These are phyloP conservation scores for Tetragonisca angustula DNA, from an alignment of 2,888 invertebrate species.

Conservation along the genomic window DNA sequence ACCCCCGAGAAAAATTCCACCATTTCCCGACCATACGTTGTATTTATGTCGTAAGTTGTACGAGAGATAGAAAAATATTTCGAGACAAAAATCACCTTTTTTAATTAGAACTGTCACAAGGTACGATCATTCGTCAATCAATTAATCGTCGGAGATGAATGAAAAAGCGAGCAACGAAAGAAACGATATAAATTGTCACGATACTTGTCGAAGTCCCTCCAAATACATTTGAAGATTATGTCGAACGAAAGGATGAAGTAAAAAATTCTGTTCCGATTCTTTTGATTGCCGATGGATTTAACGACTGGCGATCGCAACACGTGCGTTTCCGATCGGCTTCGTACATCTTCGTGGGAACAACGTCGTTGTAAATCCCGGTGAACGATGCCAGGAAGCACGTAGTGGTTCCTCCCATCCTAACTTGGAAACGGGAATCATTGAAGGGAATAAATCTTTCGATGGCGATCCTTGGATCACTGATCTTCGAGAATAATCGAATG, in stretches of 20 bases:
- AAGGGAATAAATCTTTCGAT: slow-evolving; percentile 15
- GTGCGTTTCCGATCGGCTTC: slow-evolving; percentile 18
- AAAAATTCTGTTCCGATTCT: slow-evolving; percentile 27
- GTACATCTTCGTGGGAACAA: slow-evolving; percentile 21
- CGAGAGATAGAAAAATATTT: too few species aligned
- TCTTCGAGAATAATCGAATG: not conserved
- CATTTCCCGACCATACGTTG: too few species aligned
- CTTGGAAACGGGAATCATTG: slow-evolving; percentile 15
- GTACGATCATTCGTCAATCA: too few species aligned
- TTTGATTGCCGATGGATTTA: not conserved
- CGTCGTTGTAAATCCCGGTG: slow-evolving; percentile 48
- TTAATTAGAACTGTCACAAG: too few species aligned
- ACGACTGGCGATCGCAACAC: slow-evolving; percentile 14
- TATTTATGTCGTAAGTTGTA: too few species aligned
- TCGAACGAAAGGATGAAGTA: not conserved
- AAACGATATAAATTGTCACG: slow-evolving; percentile 44
- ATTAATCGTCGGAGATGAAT: slow-evolving; percentile 24
- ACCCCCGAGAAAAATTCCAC: too few species aligned
- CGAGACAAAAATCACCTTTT: too few species aligned
- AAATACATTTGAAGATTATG: slow-evolving; percentile 18
- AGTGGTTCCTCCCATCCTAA: not conserved
- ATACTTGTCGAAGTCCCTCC: slow-evolving; percentile 1
- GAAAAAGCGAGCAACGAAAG: not conserved
- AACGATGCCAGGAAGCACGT: slow-evolving; percentile 15
- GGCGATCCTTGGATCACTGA: not conserved